Base-by-base conservation (phyloP, 1,140 invertebrate species). In the Calosoma granatense region DNA sequence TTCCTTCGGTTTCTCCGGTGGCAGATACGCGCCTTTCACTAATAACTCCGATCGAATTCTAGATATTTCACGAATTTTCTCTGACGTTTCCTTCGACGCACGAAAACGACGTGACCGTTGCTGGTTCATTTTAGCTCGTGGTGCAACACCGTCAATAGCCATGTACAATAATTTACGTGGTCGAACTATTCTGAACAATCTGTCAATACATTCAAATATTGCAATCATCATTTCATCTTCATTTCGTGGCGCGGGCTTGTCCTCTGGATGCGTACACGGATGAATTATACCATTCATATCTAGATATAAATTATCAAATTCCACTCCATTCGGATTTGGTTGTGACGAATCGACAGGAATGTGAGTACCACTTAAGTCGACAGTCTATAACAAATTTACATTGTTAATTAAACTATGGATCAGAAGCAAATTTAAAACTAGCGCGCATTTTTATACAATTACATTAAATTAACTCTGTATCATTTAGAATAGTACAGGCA, bases 251-350 rank as follows among this genome's bases (percentile, higher is more conserved):
- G 97, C 89, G 23, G 97, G 93, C 65, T 89, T 92, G 69, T 99
- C 92, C 74, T 99, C 97, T n/a, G 97, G 97, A 85, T 99, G 97
- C 41, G 94, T 98, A 71, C 97, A 99, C 17, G 97, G 97, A 82
- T 99, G 97, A 67, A 99, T 99, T 61, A 99, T 99, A 2, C 97
- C 97, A 76, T 99, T 99, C 97, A 99, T 99, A 67, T 99, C 96
- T 61, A 99, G 75, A 70, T 98, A 99, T 1, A 99, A 77, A 77
- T 99, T 99, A 73, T 99, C 97, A 82, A 99, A 99, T 76, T 96
- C 93, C 1, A 94, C 77, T 43, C 88, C 92, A 85, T 99, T 99
- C 20, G 95, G 95, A 82, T 99, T 99, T 22, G 92, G 87, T 63
- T 90, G 73, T 21, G 87, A 86, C 2, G 86, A 79, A 72, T 98